Percentiles rank a stretch among this genome's conserved stretches.
phyloP scores from a whole-genome alignment of 2,888 invertebrate species.

The Caradrina clavipalpis region DNA sequence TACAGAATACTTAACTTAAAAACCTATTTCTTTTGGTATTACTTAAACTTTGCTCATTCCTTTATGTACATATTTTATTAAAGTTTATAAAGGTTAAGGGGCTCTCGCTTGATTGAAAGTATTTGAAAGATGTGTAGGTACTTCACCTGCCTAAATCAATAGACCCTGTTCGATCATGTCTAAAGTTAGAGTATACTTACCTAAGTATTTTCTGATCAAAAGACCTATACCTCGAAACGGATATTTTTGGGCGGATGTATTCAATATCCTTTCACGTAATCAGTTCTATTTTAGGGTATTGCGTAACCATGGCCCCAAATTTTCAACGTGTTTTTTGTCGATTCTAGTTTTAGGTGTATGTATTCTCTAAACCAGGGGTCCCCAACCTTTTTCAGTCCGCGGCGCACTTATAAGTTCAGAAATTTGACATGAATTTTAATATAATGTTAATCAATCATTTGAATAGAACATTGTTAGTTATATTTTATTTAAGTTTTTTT shows the following conservation, averaged over 20 bases:
- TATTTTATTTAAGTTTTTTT: too few relatives aligned
- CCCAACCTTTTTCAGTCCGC: too few relatives aligned
- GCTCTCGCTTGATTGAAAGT: slow-evolving; percentile 10
- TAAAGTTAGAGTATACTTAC: slow-evolving; percentile 23
- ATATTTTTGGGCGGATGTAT: slow-evolving; percentile 3
- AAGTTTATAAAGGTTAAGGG: slow-evolving; percentile 35
- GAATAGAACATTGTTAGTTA: too few relatives aligned
- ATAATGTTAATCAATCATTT: too few relatives aligned
- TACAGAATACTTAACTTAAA: slow-evolving; percentile 20
- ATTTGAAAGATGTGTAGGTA: slow-evolving; percentile 30
- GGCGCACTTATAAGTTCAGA: too few relatives aligned
- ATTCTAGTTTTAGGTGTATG: neutral
- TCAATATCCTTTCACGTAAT: neutral
- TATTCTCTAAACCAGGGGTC: too few relatives aligned
- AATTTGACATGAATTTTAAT: too few relatives aligned
- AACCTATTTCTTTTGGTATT: slow-evolving; percentile 18
- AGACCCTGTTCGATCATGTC: slow-evolving; percentile 34
- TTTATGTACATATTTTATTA: slow-evolving; percentile 47
- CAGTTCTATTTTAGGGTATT: neutral
- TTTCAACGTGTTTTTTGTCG: neutral
- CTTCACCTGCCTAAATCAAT: slow-evolving; percentile 43
- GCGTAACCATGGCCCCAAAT: neutral
- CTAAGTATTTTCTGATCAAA: slow-evolving; percentile 19
- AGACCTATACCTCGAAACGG: neutral
- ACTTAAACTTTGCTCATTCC: slow-evolving; percentile 26